Evolutionary conservation across 2,113 vertebrate species (phyloP).

Genomic region (Thryonomys swinderianus): DNA sequence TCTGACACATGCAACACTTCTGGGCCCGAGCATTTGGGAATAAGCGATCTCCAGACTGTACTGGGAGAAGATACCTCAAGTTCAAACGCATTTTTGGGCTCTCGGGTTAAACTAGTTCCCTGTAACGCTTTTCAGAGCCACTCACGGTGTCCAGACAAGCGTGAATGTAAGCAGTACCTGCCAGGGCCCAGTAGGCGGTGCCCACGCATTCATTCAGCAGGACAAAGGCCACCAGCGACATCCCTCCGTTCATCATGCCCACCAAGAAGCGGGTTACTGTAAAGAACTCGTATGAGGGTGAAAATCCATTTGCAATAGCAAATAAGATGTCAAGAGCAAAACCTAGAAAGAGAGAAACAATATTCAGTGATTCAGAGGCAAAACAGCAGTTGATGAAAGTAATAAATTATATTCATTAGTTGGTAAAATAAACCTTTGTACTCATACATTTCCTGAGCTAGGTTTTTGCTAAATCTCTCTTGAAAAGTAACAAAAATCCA

Average conservation of each 20-base stretch:
- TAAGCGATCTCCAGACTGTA: not conserved
- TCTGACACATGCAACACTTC: not conserved
- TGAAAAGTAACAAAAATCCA: slow-evolving; percentile 35
- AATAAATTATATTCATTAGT: slow-evolving; percentile 10
- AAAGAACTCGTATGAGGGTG: slow-evolving; percentile 88
- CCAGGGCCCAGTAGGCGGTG: slow-evolving; percentile 90
- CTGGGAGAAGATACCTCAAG: not conserved
- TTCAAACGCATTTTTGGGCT: not conserved
- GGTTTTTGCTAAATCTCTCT: not conserved
- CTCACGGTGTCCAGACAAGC: not conserved
- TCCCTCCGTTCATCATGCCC: slow-evolving; percentile 91
- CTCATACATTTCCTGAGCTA: slow-evolving; percentile 30
- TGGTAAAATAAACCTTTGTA: slow-evolving; percentile 32
- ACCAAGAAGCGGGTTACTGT: slow-evolving; percentile 88
- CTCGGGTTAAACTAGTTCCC: not conserved
- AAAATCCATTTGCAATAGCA: slow-evolving; percentile 88
- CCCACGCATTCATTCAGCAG: slow-evolving; percentile 91
- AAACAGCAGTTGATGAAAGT: slow-evolving; percentile 30
- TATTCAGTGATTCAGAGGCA: slow-evolving; percentile 43
- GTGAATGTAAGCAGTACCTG: slow-evolving; percentile 83
- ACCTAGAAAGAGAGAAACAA: slow-evolving; percentile 83
- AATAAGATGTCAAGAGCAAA: slow-evolving; percentile 89
- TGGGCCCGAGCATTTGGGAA: not conserved
- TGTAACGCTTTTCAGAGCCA: not conserved
- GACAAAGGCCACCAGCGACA: slow-evolving; percentile 91